Evolutionary conservation across 2,113 vertebrate genomes (phyloP).

Genomic region (Xenus cinereus): DNA sequence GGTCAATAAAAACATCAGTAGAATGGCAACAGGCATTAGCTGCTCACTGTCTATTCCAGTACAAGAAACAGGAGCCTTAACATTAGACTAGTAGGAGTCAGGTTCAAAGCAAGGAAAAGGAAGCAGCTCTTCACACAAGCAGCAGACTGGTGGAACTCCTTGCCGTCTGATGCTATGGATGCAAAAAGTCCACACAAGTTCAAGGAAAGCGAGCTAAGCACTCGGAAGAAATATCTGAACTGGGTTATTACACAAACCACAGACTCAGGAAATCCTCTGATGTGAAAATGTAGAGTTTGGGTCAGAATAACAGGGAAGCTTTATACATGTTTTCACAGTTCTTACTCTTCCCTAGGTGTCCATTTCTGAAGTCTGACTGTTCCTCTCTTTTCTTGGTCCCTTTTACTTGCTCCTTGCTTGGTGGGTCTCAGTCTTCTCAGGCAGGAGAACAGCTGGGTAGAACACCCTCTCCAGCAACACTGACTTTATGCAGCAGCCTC

Average conservation of each 20-base stretch:
- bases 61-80: background rate
- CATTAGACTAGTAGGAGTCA: background rate
- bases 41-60: background rate
- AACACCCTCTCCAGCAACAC: background rate
- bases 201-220: background rate
- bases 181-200: background rate
- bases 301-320: background rate
- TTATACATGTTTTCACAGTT: accelerated
- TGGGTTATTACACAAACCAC: background rate
- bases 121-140: background rate
- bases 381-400: background rate
- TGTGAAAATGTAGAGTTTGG: background rate
- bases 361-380: background rate
- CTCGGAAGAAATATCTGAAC: background rate
- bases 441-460: background rate
- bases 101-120: background rate
- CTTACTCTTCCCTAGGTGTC: background rate
- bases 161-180: background rate
- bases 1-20: background rate
- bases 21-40: background rate
- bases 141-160: background rate
- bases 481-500: background rate
- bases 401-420: background rate
- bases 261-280: background rate
- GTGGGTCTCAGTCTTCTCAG: background rate